Evolutionary conservation across 1,140 invertebrate genomes (phyloP), one percentile per base, ranked within the genome.

Genomic region (Alviniconcha marisindica): DNA sequence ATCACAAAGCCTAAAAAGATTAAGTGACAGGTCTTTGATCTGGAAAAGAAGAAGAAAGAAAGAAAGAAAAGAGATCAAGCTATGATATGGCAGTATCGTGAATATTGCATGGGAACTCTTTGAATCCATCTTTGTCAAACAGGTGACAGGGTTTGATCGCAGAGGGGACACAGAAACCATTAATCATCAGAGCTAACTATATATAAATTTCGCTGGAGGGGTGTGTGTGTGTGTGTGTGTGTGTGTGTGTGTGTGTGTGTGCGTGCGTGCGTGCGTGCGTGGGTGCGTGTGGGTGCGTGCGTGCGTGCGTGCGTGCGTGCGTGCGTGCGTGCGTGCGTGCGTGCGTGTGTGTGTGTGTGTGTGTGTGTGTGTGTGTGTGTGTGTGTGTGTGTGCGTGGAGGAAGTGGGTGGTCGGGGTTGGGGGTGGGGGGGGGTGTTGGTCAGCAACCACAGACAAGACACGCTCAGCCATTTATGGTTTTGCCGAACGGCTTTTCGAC

Each of bases 231-330:
- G 28, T 7, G n/a, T 38, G 36, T 36, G 38, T 21, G 38, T 4
- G 69, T 36, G 69, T 15, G 69, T 36, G 73, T 42, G 73, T 42
- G 73, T 42, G 73, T 74, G 38, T 74, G 73, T 74, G 73, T 74
- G 42, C 15, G 69, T 36, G 73, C 18, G 73, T 42, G 73, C 18
- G 73, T 74, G 38, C 31, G 73, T 42, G 73, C 42, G 42, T 24
- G 73, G 40, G 12, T 24, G 73, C 42, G 73, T 42, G 73, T 74
- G 73, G 2, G 42, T 74, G 73, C 3, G 38, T 42, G 73, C 3
- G 40, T 5, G 40, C 42, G 73, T 15, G 73, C 42, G 42, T 42
- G 38, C 42, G 40, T 73, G 42, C 10, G 38, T 74, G 42, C 10
- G 73, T 42, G 42, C 14, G 42, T 42, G 36, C 10, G 73, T 44